Percentiles rank a stretch among this genome's conserved stretches.
Conservation (phyloP, 2,888 invertebrate species). For the Erebia aethiops region DNA sequence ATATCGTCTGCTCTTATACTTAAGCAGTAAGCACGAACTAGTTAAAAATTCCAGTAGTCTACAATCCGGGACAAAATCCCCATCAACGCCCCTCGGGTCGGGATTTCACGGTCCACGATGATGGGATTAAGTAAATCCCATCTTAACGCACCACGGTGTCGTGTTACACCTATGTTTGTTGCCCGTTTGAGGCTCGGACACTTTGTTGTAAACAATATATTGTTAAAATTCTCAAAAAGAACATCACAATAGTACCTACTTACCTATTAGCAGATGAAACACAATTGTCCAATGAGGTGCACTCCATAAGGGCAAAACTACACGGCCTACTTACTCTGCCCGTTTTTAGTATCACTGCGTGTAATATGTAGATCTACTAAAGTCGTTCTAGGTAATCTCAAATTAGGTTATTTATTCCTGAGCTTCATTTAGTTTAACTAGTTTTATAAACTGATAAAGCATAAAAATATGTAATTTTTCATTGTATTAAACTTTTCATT, state of each 20-base stretch:
- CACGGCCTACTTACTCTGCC: no score
- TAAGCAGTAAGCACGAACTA: not conserved
- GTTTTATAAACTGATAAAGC: no score
- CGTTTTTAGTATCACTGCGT: no score
- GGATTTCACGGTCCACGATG: constrained; percentile 44
- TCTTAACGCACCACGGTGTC: constrained; percentile 34
- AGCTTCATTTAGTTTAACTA: no score
- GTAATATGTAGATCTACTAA: no score
- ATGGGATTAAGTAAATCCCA: constrained; percentile 46
- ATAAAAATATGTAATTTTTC: no score
- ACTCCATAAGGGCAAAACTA: not conserved
- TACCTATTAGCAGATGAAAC: not conserved
- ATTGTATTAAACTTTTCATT: no score
- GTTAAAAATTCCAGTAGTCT: constrained; percentile 27
- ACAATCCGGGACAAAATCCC: constrained; percentile 25
- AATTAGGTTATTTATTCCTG: no score
- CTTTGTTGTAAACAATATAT: constrained; percentile 29
- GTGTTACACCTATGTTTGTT: constrained; percentile 26
- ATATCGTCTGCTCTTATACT: no score
- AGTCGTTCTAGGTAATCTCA: no score
- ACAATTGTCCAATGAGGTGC: not conserved
- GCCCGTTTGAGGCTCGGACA: constrained; percentile 27
- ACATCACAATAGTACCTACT: not conserved
- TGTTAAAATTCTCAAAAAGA: constrained; percentile 3
- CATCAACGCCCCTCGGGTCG: constrained; percentile 26